Evolutionary conservation across 1,140 invertebrate genomes (phyloP).

Genomic region (Anastrepha obliqua): DNA sequence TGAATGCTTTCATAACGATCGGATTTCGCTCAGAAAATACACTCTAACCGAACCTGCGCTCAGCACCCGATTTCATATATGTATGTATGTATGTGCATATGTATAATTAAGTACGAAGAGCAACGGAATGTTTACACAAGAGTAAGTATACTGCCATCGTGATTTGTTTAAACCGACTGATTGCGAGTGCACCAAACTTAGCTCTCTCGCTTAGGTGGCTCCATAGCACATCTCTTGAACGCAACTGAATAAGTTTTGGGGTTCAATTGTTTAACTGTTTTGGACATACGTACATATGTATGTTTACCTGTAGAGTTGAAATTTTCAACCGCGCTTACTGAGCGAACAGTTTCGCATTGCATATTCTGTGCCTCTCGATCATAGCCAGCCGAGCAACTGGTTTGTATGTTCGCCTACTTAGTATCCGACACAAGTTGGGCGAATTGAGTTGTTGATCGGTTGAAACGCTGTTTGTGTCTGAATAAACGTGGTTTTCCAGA

Average conservation of each 20-base stretch:
- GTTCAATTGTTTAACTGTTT: not conserved
- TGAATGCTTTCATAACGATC: too few species aligned
- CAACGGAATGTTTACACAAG: not conserved
- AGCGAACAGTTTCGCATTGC: not conserved
- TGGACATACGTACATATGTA: not conserved
- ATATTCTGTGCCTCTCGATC: not conserved
- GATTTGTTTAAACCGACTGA: not conserved
- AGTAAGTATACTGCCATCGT: not conserved
- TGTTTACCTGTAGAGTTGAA: not conserved
- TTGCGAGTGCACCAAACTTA: not conserved
- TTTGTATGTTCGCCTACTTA: not conserved
- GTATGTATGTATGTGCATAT: not conserved
- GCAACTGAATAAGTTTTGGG: not conserved
- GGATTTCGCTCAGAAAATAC: too few species aligned
- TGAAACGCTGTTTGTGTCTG: not conserved
- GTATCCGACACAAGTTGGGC: constrained; percentile 16
- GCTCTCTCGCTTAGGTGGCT: not conserved
- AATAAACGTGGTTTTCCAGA: not conserved
- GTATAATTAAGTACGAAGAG: not conserved
- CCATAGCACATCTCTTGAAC: not conserved
- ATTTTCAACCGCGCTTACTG: constrained; percentile 11
- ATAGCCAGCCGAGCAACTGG: not conserved
- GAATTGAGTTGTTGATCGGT: constrained; percentile 1
- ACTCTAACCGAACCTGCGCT: too few species aligned
- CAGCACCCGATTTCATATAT: not conserved